Conservation (phyloP, 2,888 invertebrate species). For the Oscheius sp. region DNA sequence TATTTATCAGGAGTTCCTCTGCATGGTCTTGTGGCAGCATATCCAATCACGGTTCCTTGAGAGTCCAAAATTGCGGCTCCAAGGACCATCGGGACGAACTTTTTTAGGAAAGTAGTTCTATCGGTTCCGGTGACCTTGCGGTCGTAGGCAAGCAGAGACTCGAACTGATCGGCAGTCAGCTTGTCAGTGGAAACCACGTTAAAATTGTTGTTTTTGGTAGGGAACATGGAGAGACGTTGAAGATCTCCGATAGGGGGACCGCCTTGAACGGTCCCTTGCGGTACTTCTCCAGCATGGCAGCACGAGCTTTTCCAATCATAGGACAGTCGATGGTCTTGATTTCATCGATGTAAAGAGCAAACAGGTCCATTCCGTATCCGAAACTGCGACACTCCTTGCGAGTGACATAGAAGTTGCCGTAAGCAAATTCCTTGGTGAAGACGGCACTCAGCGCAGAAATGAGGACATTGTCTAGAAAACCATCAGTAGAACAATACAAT, state of each 20-base stretch:
- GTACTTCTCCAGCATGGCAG: constrained; percentile 20
- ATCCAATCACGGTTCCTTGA: not conserved
- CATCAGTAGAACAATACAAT: too few species aligned
- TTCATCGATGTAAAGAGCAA: constrained; percentile 14
- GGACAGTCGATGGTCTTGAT: constrained; percentile 7
- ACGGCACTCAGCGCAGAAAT: constrained; percentile 22
- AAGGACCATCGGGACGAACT: constrained; percentile 12
- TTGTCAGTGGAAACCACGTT: constrained; percentile 14
- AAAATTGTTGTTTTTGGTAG: constrained; percentile 8
- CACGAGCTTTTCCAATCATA: constrained; percentile 16
- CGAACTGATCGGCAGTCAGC: constrained; percentile 1
- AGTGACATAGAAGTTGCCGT: constrained; percentile 19
- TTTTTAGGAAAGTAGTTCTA: constrained; percentile 1
- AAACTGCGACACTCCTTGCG: constrained; percentile 10
- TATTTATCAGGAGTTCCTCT: constrained; percentile 9
- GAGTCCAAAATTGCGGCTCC: constrained; percentile 13
- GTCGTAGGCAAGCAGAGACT: constrained; percentile 1
- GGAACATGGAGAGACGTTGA: constrained; percentile 22
- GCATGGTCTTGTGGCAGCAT: constrained; percentile 20
- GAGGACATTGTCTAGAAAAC: constrained; percentile 11
- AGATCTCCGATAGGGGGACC: constrained; percentile 10
- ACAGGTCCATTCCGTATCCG: constrained; percentile 9
- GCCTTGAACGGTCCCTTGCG: constrained; percentile 13
- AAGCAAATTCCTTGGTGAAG: constrained; percentile 16
- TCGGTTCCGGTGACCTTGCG: constrained; percentile 19